A percentile compares a stretch with the other conserved stretches of the same genome.
Conservation (phyloP, 2,797 vertebrate genomes). For the Acrocephalus scirpaceus region DNA sequence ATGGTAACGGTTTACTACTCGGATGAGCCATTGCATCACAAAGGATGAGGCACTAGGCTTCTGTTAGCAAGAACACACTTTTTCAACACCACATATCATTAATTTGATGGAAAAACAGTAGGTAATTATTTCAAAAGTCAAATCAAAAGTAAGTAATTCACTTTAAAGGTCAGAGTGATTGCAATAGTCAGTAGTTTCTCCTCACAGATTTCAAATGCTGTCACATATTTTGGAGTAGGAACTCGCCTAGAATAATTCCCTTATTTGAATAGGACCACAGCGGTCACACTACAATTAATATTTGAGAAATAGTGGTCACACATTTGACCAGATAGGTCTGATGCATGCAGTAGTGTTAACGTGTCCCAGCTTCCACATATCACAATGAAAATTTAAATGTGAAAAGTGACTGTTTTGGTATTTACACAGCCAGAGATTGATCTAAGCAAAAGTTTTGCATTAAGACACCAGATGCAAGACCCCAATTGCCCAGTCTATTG, state of each 20-base stretch:
- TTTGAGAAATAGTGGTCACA: not conserved
- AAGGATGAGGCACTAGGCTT: not conserved
- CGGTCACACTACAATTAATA: not conserved
- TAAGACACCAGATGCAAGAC: not conserved
- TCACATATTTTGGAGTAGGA: not conserved
- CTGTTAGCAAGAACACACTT: not conserved
- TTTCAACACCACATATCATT: not conserved
- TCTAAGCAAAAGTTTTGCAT: not conserved
- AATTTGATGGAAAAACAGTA: not conserved
- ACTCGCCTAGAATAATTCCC: not conserved
- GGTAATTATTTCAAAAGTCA: not conserved
- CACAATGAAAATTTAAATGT: not conserved
- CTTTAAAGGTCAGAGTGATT: not conserved
- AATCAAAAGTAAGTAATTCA: accelerated
- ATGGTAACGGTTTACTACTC: not conserved
- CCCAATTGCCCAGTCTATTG: not conserved
- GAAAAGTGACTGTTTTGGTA: not conserved
- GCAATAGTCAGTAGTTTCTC: not conserved
- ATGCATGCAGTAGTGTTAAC: not conserved
- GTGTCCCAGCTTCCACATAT: not conserved
- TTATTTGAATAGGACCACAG: not conserved
- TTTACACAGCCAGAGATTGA: not conserved
- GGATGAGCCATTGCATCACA: not conserved
- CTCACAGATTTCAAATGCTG: not conserved
- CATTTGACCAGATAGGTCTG: not conserved